These are phyloP conservation scores for Temnothorax rugatulus DNA, from an alignment of 2,888 invertebrate species.

Conservation along the genomic window DNA sequence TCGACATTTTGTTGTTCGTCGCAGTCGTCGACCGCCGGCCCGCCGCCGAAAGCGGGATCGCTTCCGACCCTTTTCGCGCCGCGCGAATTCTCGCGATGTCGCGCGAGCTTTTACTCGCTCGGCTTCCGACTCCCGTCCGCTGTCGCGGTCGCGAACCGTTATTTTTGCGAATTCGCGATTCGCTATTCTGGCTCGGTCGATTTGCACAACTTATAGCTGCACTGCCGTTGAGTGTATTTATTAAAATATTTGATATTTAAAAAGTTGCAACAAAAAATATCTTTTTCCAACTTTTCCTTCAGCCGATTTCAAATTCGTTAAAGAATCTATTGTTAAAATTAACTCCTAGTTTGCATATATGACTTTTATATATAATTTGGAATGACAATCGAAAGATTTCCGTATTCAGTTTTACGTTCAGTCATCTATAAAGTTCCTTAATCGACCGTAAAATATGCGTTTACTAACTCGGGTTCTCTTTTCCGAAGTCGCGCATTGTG, in stretches of 20 bases:
- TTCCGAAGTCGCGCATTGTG: background rate
- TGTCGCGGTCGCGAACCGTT: slow-evolving; percentile 33
- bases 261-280: background rate
- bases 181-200: background rate
- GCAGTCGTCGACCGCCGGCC: slow-evolving; percentile 71
- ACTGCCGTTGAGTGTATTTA: background rate
- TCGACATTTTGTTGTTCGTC: slow-evolving; percentile 84
- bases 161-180: slow-evolving; percentile 35
- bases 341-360: background rate
- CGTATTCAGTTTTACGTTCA: background rate
- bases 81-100: slow-evolving; percentile 74
- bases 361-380: background rate
- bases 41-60: slow-evolving; percentile 61
- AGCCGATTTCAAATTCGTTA: background rate
- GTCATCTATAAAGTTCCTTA: background rate
- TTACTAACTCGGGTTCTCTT: background rate
- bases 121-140: slow-evolving; percentile 37
- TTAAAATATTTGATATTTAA: background rate
- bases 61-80: slow-evolving; percentile 68
- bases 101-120: slow-evolving; percentile 67
- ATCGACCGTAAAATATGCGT: slow-evolving; percentile 9
- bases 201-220: background rate
- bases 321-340: background rate
- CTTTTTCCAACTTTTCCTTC: background rate
- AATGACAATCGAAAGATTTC: background rate